These are phyloP conservation scores for Scaptomyza reducta DNA, from an alignment of 2,888 invertebrate species.

Conservation along the genomic window DNA sequence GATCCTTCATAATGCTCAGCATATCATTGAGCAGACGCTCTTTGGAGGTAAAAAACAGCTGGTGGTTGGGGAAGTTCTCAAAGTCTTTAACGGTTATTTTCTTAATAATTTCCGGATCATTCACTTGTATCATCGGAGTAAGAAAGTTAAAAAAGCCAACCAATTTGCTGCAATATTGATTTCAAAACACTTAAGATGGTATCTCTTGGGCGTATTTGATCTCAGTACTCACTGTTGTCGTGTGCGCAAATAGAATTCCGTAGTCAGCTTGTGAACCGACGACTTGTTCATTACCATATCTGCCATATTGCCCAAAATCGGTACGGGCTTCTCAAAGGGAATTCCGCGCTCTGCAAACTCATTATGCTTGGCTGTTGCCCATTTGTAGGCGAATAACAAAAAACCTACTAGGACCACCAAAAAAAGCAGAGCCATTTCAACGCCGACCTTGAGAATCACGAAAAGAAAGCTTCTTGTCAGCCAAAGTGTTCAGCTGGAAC, in stretches of 20 bases:
- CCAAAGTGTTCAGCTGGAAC: slow-evolving; percentile 2
- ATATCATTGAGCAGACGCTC: slow-evolving; percentile 84
- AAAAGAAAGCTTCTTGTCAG: neutral
- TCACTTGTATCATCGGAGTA: slow-evolving; percentile 69
- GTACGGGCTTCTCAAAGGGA: slow-evolving; percentile 66
- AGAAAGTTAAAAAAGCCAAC: slow-evolving; percentile 78
- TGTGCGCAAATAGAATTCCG: slow-evolving; percentile 59
- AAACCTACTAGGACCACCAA: slow-evolving; percentile 34
- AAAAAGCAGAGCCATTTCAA: slow-evolving; percentile 28
- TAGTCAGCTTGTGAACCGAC: slow-evolving; percentile 47
- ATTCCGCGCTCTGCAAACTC: slow-evolving; percentile 66
- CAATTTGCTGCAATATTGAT: slow-evolving; percentile 80
- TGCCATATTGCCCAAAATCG: slow-evolving; percentile 64
- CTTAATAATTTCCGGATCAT: slow-evolving; percentile 83
- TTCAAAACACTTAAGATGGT: neutral
- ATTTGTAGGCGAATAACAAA: slow-evolving; percentile 58
- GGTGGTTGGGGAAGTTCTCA: slow-evolving; percentile 83
- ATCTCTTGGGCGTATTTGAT: neutral
- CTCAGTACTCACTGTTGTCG: slow-evolving; percentile 56
- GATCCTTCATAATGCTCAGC: slow-evolving; percentile 71
- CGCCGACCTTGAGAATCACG: neutral
- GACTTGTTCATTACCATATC: slow-evolving; percentile 19
- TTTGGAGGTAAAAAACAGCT: slow-evolving; percentile 77
- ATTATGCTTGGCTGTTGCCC: slow-evolving; percentile 55
- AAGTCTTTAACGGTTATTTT: slow-evolving; percentile 82